Evolutionary conservation across 1,140 invertebrate species (phyloP), one percentile per base, ranked within the genome.

Genomic region (Lysiphlebus fabarum): DNA sequence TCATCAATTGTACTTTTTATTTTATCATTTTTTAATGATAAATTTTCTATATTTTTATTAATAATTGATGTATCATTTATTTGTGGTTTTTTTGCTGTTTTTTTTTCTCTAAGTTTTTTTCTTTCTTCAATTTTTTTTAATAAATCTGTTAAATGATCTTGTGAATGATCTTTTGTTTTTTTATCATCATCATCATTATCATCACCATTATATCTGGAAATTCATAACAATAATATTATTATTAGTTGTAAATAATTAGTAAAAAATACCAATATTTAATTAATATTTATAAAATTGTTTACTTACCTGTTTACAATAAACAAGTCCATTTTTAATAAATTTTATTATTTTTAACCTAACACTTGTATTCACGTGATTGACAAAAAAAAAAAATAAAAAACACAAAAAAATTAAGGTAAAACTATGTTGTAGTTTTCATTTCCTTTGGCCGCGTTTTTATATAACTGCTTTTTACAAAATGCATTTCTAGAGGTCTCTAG

Each of bases 61-160:
- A 10, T 17, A 17, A 53, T 40, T 56, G 17, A 17, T 53, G 10
- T 48, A 9, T 44, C 11, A 8, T 34, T 53, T 33, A 17, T 6
- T 41, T 34, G 10, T 38, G 57, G 63, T 60, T 48, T 61, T 58
- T 54, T 61, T 37, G 58, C 12, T 59, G 67, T 65, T 71, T 73
- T 65, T 71, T 73, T 6, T 73, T 66, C 55, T 74, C 70, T 37
- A 60, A 76, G 42, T 68, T 74, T 77, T 65, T 81, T 83, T 59
- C 82, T 75, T 66, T 83, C 77, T 70, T 82, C 82, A 57, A 84
- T 84, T 71, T 77, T 82, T 71, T 84, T 77, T 54, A 85, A 77
- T 17, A 87, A 69, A 56, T 79, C 81, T 63, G 83, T 74, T 14
- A 87, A 70, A 70, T 85, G 82, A 66, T 80, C 75, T 42, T 73